These are phyloP conservation scores for Avahi laniger DNA, from an alignment of 2,797 vertebrate genomes.

Conservation along the genomic window DNA sequence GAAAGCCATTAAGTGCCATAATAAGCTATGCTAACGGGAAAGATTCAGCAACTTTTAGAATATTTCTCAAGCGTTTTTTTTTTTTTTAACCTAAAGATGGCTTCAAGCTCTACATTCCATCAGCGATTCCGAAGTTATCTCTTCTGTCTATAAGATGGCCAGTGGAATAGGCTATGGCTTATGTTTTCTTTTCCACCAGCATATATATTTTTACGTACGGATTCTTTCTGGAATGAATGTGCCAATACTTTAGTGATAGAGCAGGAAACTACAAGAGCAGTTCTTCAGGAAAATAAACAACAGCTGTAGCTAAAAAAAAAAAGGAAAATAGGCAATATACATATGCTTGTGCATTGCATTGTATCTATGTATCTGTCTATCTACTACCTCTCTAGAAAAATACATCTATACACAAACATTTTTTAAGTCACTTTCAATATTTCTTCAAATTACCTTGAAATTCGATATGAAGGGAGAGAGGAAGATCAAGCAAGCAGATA, in stretches of 20 bases:
- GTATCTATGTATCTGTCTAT: not conserved
- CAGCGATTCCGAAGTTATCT: not conserved
- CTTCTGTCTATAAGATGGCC: not conserved
- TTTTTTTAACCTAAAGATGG: not conserved
- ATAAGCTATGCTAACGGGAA: constrained; percentile 32
- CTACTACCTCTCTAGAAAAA: not conserved
- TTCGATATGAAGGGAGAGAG: not conserved
- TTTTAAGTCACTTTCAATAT: not conserved
- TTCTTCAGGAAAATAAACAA: not conserved
- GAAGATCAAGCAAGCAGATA: not conserved
- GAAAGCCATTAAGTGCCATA: constrained; percentile 31
- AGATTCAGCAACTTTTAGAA: constrained; percentile 49
- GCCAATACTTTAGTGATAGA: not conserved
- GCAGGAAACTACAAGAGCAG: not conserved
- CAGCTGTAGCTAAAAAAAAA: too few relatives aligned
- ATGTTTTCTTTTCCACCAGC: not conserved
- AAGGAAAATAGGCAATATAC: too few relatives aligned
- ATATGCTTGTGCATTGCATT: not conserved
- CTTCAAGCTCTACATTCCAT: not conserved
- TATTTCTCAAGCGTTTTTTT: constrained; percentile 19
- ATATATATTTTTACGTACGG: not conserved
- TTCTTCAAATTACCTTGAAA: not conserved
- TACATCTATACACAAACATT: not conserved
- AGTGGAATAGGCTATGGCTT: not conserved
- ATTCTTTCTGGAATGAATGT: not conserved